Conservation (phyloP, 2,797 vertebrate species). For the Sorex maritimensis region DNA sequence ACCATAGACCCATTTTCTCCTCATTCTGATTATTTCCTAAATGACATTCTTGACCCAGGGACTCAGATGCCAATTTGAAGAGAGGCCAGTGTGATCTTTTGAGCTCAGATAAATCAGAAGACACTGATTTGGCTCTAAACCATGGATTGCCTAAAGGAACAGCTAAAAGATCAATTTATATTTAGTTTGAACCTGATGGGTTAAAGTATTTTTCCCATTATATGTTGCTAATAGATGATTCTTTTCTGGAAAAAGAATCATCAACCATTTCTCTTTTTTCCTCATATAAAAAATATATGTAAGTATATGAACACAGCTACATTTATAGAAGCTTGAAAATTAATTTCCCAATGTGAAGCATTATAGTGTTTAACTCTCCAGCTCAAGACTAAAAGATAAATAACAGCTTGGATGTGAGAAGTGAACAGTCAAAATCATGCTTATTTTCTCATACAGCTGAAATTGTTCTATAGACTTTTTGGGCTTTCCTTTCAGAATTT, state of each 20-base stretch:
- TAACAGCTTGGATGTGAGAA: neutral
- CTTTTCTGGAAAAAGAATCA: neutral
- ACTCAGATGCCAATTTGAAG: neutral
- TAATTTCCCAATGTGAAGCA: neutral
- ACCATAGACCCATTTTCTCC: neutral
- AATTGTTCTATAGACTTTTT: too few species aligned
- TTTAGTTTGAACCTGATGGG: neutral
- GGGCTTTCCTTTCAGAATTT: neutral
- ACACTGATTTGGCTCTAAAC: neutral
- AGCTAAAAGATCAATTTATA: neutral
- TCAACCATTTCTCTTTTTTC: neutral
- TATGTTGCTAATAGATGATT: neutral
- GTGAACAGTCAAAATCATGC: too few species aligned
- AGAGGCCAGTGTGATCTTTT: neutral
- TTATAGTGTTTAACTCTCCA: neutral
- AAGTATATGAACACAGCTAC: neutral
- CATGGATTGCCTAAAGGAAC: neutral
- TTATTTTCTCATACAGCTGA: too few species aligned
- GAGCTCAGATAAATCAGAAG: neutral
- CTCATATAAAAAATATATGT: too few species aligned
- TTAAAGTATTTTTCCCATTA: neutral
- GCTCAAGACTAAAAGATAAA: neutral
- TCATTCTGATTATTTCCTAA: neutral
- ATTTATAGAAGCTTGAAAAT: too few species aligned
- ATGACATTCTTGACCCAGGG: neutral